phyloP scores from a whole-genome alignment of 92 coral and sea anemone species.

The Palythoa caribaeorum region DNA sequence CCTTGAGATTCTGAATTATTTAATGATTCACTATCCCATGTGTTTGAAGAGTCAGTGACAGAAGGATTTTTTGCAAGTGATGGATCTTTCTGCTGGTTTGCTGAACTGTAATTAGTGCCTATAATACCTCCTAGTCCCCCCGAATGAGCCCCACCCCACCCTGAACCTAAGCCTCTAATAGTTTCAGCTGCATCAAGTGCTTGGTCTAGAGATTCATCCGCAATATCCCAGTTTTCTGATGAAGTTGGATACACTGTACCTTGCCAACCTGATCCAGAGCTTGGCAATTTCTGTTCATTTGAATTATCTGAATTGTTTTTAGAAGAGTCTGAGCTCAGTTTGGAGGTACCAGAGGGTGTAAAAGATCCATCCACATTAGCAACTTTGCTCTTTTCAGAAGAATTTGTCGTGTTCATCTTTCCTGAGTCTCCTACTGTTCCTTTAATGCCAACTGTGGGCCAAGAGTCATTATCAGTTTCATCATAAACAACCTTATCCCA shows the following conservation, averaged over 20 bases:
- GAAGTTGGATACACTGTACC: conserved; percentile 50
- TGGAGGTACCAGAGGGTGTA: conserved; percentile 37
- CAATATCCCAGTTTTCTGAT: conserved; percentile 83
- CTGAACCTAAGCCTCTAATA: conserved; percentile 68
- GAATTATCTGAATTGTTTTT: conserved; percentile 47
- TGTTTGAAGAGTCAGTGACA: conserved; percentile 58
- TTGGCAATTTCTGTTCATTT: conserved; percentile 61
- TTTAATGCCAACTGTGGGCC: conserved; percentile 94
- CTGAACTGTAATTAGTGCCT: conserved; percentile 65
- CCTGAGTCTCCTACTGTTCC: conserved; percentile 59
- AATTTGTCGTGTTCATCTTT: conserved; percentile 41
- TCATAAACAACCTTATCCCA: conserved; percentile 91
- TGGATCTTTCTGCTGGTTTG: conserved; percentile 58
- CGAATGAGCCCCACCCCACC: conserved; percentile 83
- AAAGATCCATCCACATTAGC: conserved; percentile 49
- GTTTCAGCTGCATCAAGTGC: conserved; percentile 92
- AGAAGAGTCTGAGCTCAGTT: conserved; percentile 48
- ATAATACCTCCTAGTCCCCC: conserved; percentile 91
- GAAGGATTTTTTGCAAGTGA: conserved; percentile 44
- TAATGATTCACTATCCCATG: conserved; percentile 43
- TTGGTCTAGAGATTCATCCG: conserved; percentile 84
- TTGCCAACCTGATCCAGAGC: conserved; percentile 54
- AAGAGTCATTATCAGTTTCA: conserved; percentile 87
- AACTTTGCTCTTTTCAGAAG: conserved; percentile 69
- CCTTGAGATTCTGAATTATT: conserved; percentile 48